Evolutionary conservation across 2,797 vertebrate species (phyloP).

Genomic region (Pseudochirops cupreus): DNA sequence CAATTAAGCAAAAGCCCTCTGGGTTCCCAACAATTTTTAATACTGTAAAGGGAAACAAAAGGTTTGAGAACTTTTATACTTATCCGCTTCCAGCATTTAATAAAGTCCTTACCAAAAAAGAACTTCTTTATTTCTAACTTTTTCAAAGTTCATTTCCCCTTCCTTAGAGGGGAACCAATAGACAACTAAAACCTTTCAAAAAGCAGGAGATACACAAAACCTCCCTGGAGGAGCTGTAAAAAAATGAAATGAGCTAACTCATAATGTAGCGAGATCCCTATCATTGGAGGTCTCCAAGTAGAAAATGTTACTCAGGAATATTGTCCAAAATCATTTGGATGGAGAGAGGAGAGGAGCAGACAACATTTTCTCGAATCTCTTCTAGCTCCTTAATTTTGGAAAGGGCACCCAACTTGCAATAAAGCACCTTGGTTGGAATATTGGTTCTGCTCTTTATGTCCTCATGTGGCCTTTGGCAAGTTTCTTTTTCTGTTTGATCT

Average conservation of each 20-base stretch:
- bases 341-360: not conserved
- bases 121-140: not conserved
- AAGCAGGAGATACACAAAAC: not conserved
- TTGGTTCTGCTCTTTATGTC: not conserved
- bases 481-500: not conserved
- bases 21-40: not conserved
- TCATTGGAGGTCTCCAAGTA: not conserved
- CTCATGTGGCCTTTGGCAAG: not conserved
- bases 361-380: not conserved
- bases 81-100: not conserved
- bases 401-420: not conserved
- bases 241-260: not conserved
- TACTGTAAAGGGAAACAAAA: not conserved
- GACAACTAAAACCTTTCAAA: not conserved
- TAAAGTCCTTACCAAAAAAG: not conserved
- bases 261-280: not conserved
- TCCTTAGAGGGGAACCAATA: not conserved
- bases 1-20: not conserved
- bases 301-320: not conserved
- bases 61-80: not conserved
- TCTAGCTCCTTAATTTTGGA: not conserved
- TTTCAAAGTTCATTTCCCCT: not conserved
- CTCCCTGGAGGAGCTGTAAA: not conserved
- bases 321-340: not conserved
- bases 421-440: not conserved